A percentile compares a stretch with the other conserved stretches of the same genome.
Evolutionary conservation across 2,888 invertebrate species (phyloP).

Genomic region (Acanthacorydalis orientalis): DNA sequence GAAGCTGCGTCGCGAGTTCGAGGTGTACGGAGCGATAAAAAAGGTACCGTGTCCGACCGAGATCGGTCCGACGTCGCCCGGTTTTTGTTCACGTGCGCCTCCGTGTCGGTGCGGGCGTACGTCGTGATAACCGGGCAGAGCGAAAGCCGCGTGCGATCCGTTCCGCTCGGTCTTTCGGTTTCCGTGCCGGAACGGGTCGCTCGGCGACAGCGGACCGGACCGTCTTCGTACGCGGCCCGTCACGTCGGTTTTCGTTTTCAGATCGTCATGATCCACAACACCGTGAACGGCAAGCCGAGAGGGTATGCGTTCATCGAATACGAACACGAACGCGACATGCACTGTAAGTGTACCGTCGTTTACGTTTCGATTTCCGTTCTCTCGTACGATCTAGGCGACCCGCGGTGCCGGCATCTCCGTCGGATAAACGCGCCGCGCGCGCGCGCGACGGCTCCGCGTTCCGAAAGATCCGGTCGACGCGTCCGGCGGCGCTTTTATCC

Average conservation of each 20-base stretch:
- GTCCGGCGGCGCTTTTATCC: too few species aligned
- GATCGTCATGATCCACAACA: slow-evolving; percentile 81
- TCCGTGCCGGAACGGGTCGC: too few species aligned
- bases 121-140: slow-evolving; percentile 11
- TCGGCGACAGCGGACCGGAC: too few species aligned
- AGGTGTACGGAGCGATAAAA: slow-evolving; percentile 93
- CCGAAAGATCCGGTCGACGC: too few species aligned
- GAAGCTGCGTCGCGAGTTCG: slow-evolving; percentile 92
- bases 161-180: too few species aligned
- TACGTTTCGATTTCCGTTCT: too few species aligned
- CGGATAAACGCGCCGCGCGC: too few species aligned
- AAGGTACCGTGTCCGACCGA: slow-evolving; percentile 41
- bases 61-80: slow-evolving; percentile 5
- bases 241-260: slow-evolving; percentile 25
- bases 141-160: background rate
- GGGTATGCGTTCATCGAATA: slow-evolving; percentile 99
- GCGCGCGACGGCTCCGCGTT: too few species aligned
- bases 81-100: slow-evolving; percentile 12
- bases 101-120: slow-evolving; percentile 3
- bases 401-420: too few species aligned
- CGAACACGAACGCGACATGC: slow-evolving; percentile 99
- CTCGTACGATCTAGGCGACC: too few species aligned
- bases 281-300: slow-evolving; percentile 78
- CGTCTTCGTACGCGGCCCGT: too few species aligned
- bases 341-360: slow-evolving; percentile 95